phyloP scores from a whole-genome alignment of 2,113 vertebrate species.

The Naja naja region DNA sequence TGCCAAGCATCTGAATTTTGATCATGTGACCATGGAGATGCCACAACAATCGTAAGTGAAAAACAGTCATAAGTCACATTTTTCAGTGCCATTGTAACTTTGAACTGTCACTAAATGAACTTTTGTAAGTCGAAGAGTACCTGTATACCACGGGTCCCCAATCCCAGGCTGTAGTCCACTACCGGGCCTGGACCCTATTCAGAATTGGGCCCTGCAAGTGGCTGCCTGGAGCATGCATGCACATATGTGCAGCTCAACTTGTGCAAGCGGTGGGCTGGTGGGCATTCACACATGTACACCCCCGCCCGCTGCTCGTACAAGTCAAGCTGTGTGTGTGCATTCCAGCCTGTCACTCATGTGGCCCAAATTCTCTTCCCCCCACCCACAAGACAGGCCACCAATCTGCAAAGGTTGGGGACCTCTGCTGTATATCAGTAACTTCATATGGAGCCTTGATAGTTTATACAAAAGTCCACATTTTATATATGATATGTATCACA shows the following conservation, averaged over 20 bases:
- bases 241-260: too few relatives aligned
- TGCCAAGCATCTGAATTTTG: not conserved
- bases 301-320: not conserved
- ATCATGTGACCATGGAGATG: not conserved
- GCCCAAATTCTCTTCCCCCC: not conserved
- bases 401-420: not conserved
- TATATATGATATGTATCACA: not conserved
- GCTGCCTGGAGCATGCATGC: too few relatives aligned
- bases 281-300: too few relatives aligned
- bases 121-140: too few relatives aligned
- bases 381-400: not conserved
- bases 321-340: not conserved
- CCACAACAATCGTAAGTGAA: not conserved
- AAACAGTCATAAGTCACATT: too few relatives aligned
- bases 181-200: too few relatives aligned
- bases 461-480: not conserved
- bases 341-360: too few relatives aligned
- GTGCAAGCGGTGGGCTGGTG: rapidly evolving
- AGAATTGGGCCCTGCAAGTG: too few relatives aligned
- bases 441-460: not conserved
- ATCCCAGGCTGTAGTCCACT: too few relatives aligned
- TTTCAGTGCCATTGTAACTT: too few relatives aligned
- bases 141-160: too few relatives aligned
- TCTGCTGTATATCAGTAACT: not conserved
- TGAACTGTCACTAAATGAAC: too few relatives aligned